Base-by-base conservation (phyloP, 2,888 invertebrate genomes). In the Omphaloscelis lunosa region DNA sequence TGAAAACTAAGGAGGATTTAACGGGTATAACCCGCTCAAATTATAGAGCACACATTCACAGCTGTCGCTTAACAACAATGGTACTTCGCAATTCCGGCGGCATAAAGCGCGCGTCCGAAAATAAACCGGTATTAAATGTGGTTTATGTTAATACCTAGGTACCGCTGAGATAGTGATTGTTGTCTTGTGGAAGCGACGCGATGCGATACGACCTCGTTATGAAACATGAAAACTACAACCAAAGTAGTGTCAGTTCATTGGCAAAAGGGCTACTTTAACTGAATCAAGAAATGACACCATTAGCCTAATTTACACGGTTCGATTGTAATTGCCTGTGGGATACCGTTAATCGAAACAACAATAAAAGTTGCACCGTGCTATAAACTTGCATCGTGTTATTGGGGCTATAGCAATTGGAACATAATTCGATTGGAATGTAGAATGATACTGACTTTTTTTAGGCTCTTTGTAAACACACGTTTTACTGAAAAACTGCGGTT, bases 111-210 rank as follows among this genome's bases (percentile, higher is more conserved):
- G 71, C 70, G 80, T 76, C 80, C 80, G 58, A 83, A 83, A 85
- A 86, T 85, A 86, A 85, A 66, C 84, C 51, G 66, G 86, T 65
- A 86, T 85, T 84, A 86, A 83, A 86, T 74, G 86, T 86, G 86
- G 84, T 83, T 86, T 86, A 86, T 86, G 86, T 68, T 83, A 73
- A 75, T 72, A 75, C 59, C 86, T 86, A 70, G 84, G 76, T 72
- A 86, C 70, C 56, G 59, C 79, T 8, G 53, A 23, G 4, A 17
- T 6, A n/a, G 12, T 2, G 51, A 17, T 11, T 9, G 39, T 2
- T 20, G 70, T 34, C 69, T 74, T 12, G 39, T 15, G 11, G 11
- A 7, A 59, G 59, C 68, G 11, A 29, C 8, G 65, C 63, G 4
- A 59, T 34, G n/a, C 51, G 5, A 59, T 34, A 45, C 11, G 8